Conservation (phyloP, 2,888 invertebrate species). For the Melieria omissa region DNA sequence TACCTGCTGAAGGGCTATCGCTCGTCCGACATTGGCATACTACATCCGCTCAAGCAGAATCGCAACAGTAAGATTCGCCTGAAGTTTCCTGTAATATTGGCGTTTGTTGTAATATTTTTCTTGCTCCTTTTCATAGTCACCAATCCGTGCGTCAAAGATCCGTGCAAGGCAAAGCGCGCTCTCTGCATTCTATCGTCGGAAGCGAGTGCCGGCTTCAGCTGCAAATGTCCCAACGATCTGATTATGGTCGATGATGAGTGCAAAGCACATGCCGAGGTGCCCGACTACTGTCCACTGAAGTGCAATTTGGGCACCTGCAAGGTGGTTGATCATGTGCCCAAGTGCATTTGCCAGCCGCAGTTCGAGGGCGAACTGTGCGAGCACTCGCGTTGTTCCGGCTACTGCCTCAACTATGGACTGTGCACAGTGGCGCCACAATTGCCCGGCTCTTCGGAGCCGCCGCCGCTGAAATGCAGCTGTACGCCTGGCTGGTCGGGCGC, state of each 20-base stretch:
- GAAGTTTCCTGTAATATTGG: not conserved
- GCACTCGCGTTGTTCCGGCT: constrained; percentile 76
- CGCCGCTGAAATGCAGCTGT: constrained; percentile 70
- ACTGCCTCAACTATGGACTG: constrained; percentile 74
- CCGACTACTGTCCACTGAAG: constrained; percentile 69
- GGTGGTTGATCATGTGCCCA: constrained; percentile 68
- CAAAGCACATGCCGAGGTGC: constrained; percentile 58
- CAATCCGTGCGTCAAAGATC: constrained; percentile 72
- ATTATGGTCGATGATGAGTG: constrained; percentile 61
- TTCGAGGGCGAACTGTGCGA: constrained; percentile 77
- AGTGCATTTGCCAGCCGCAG: constrained; percentile 74
- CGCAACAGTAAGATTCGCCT: constrained; percentile 63
- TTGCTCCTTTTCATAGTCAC: constrained; percentile 55
- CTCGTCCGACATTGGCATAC: constrained; percentile 74
- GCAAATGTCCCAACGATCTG: constrained; percentile 72
- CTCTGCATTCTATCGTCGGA: constrained; percentile 71
- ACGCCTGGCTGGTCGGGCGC: constrained; percentile 74
- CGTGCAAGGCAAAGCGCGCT: constrained; percentile 72
- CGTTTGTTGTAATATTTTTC: not conserved
- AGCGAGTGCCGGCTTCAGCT: constrained; percentile 65
- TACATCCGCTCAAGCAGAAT: constrained; percentile 75
- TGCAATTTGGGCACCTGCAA: constrained; percentile 74
- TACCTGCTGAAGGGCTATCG: constrained; percentile 71
- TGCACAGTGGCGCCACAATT: constrained; percentile 68
- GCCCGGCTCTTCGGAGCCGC: constrained; percentile 58